phyloP scores from a whole-genome alignment of 2,113 vertebrate species.

The Naja naja region DNA sequence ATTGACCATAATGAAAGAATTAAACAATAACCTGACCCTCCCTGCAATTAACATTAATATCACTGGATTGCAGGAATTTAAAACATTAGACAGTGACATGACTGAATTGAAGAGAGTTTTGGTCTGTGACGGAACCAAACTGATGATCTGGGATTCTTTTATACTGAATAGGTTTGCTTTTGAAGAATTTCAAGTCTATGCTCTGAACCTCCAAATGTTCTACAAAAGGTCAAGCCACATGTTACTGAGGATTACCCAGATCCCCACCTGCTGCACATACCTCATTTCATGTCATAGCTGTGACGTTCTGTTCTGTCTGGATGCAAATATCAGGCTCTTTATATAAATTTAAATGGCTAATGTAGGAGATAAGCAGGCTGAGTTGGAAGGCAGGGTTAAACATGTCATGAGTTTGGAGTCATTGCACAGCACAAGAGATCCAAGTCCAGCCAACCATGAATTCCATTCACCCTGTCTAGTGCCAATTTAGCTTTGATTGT shows the following conservation, averaged over 20 bases:
- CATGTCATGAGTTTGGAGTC: background rate
- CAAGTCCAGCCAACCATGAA: background rate
- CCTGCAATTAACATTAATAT: conserved; percentile 45
- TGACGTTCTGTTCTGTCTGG: background rate
- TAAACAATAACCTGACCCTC: conserved; percentile 59
- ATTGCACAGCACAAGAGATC: background rate
- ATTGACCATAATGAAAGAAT: conserved; percentile 61
- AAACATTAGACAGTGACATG: background rate
- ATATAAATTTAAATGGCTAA: background rate
- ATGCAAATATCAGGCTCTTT: background rate
- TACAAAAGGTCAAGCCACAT: too few relatives aligned
- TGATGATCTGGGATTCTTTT: background rate
- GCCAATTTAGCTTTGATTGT: background rate
- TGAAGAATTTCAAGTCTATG: background rate
- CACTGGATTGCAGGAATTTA: conserved; percentile 45
- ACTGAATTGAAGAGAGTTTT: background rate
- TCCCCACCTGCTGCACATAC: background rate
- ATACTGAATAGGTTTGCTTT: background rate
- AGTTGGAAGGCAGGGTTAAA: background rate
- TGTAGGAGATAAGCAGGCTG: background rate
- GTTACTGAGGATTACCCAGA: background rate
- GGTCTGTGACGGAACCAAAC: background rate
- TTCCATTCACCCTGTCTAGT: background rate
- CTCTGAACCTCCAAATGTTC: background rate
- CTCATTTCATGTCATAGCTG: background rate